Evolutionary conservation across 2,113 vertebrate species (phyloP).

Genomic region (Lanius ludovicianus): DNA sequence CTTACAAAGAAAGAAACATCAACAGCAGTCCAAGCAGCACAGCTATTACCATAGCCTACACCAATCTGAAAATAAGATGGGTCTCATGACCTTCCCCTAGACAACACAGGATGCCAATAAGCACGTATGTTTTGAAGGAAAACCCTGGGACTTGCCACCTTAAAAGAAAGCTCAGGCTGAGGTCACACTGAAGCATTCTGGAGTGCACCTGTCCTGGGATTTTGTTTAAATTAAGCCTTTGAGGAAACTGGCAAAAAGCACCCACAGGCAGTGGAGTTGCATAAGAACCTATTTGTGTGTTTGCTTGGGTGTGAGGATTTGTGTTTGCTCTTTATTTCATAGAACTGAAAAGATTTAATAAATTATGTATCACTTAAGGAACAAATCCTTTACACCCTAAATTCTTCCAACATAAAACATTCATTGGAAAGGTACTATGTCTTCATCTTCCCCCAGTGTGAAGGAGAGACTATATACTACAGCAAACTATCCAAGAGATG

Average conservation of each 20-base stretch:
- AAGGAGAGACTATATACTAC: not conserved
- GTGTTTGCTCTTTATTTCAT: not conserved
- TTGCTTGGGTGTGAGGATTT: conserved; percentile 22
- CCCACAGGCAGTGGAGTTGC: not conserved
- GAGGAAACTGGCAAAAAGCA: conserved; percentile 3
- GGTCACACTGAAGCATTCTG: not conserved
- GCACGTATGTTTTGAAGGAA: not conserved
- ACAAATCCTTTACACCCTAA: not conserved
- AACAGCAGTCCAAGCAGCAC: not conserved
- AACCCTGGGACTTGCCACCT: not conserved
- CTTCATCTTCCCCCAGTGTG: not conserved
- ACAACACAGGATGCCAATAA: not conserved
- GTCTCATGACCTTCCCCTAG: not conserved
- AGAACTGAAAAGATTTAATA: not conserved
- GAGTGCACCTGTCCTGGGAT: not conserved
- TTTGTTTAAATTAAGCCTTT: conserved; percentile 33
- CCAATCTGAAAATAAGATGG: not conserved
- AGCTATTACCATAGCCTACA: not conserved
- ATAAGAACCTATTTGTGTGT: not conserved
- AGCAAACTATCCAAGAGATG: not conserved
- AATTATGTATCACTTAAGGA: not conserved
- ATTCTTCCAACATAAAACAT: not conserved
- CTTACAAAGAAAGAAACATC: not conserved
- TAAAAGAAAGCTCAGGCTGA: not conserved
- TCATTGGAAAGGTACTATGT: not conserved